Evolutionary conservation across 2,888 invertebrate genomes (phyloP).

Genomic region (Noctua comes): DNA sequence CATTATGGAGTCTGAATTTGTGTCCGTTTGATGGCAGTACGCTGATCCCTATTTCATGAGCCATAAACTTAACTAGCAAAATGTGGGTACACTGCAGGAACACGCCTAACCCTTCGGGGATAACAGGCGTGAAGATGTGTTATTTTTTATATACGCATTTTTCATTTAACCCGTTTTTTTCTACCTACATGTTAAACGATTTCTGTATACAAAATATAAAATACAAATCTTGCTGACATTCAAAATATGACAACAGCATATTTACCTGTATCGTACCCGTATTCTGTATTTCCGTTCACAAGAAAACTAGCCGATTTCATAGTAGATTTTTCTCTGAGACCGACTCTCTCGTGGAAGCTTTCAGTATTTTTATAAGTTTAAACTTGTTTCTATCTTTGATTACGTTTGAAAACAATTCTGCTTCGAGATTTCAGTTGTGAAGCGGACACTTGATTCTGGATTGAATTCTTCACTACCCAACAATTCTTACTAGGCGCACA

Average conservation of each 20-base stretch:
- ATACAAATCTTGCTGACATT: background rate
- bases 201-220: background rate
- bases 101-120: background rate
- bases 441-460: slow-evolving; percentile 40
- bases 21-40: background rate
- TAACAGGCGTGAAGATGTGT: background rate
- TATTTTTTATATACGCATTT: background rate
- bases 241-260: slow-evolving; percentile 11
- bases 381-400: slow-evolving; percentile 47
- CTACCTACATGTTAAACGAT: background rate
- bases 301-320: slow-evolving; percentile 24
- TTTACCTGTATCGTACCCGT: slow-evolving; percentile 16
- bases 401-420: slow-evolving; percentile 47
- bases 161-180: background rate
- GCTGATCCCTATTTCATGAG: background rate
- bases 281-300: slow-evolving; percentile 14
- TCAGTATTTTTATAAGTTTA: slow-evolving; percentile 48
- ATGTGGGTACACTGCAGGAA: background rate
- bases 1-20: background rate
- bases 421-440: slow-evolving; percentile 39
- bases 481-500: slow-evolving; percentile 9
- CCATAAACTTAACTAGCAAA: background rate
- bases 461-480: slow-evolving; percentile 44
- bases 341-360: slow-evolving; percentile 23
- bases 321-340: slow-evolving; percentile 18